phyloP scores from a whole-genome alignment of 2,797 vertebrate genomes.

The Argyrosomus regius region DNA sequence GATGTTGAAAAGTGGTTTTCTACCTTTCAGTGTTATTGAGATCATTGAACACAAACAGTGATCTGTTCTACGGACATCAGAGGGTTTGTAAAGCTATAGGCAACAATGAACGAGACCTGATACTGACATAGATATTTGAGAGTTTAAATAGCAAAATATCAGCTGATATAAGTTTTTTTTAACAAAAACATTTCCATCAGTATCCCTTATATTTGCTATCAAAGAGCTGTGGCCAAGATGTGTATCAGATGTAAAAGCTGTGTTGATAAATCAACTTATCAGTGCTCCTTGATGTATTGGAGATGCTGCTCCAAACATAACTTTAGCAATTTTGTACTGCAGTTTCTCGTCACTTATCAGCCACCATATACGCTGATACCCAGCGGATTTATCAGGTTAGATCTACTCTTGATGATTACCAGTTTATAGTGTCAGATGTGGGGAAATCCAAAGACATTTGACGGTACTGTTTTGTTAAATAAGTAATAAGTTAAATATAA shows the following conservation, averaged over 20 bases:
- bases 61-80: background rate
- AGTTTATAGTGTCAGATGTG: background rate
- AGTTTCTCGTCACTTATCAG: background rate
- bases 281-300: background rate
- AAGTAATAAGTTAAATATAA: no score
- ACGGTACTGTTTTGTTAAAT: background rate
- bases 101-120: background rate
- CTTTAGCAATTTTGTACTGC: background rate
- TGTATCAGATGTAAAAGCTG: background rate
- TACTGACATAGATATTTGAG: background rate
- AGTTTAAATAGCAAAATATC: background rate
- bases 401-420: background rate
- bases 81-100: background rate
- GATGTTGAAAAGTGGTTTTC: background rate
- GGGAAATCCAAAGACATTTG: background rate
- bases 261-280: background rate
- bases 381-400: background rate
- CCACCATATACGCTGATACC: background rate
- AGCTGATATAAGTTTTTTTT: background rate
- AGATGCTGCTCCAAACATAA: background rate
- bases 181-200: no score
- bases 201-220: background rate
- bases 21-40: background rate
- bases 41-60: background rate
- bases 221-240: background rate